Evolutionary conservation across 2,113 vertebrate species (phyloP).

Genomic region (Perccottus glenii): DNA sequence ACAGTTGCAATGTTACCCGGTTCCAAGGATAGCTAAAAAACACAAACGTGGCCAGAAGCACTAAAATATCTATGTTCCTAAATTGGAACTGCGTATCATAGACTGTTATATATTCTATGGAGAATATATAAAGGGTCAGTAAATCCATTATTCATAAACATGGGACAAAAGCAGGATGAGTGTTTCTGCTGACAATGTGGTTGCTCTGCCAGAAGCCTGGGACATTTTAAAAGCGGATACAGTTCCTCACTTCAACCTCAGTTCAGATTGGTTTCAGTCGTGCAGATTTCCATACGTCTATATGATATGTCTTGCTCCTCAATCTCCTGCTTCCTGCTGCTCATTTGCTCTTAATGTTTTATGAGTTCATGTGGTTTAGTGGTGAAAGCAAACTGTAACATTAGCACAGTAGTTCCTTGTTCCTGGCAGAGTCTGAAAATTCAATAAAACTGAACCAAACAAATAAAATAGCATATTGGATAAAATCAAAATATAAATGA

Average conservation of each 20-base stretch:
- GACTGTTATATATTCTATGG: slow-evolving; percentile 32
- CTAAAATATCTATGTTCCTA: slow-evolving; percentile 25
- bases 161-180: slow-evolving; percentile 50
- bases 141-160: slow-evolving; percentile 74
- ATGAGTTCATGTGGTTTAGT: slow-evolving; percentile 51
- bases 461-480: slow-evolving; percentile 5
- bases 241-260: slow-evolving; percentile 34
- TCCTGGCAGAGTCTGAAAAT: slow-evolving; percentile 21
- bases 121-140: slow-evolving; percentile 53
- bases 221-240: slow-evolving; percentile 60
- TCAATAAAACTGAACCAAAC: slow-evolving; percentile 13
- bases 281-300: slow-evolving; percentile 48
- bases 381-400: slow-evolving; percentile 45
- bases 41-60: slow-evolving; percentile 14
- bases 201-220: slow-evolving; percentile 44
- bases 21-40: slow-evolving; percentile 3
- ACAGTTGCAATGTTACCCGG: slow-evolving; percentile 18
- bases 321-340: slow-evolving; percentile 55
- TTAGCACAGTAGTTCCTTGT: slow-evolving; percentile 26
- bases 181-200: slow-evolving; percentile 68
- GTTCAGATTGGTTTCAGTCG: slow-evolving; percentile 55
- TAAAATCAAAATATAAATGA: slow-evolving; percentile 15
- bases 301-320: slow-evolving; percentile 46
- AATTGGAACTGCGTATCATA: slow-evolving; percentile 43
- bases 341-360: slow-evolving; percentile 54